phyloP scores from a whole-genome alignment of 2,113 vertebrate genomes.

The Leucoraja erinaceus region DNA sequence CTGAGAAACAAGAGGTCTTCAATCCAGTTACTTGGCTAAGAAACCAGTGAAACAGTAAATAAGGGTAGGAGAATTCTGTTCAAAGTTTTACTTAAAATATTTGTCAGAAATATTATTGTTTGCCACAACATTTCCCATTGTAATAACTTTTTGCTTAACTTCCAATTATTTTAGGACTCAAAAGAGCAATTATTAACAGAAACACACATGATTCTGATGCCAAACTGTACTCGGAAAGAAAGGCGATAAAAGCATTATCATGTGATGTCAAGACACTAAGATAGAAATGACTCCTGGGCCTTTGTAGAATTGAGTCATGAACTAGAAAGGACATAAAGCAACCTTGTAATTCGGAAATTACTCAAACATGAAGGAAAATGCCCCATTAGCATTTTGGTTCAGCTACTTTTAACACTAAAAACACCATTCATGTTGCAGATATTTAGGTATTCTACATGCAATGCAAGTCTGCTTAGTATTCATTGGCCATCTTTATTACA shows the following conservation, averaged over 20 bases:
- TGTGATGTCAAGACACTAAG: neutral
- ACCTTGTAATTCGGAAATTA: neutral
- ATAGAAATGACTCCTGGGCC: neutral
- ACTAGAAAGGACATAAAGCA: neutral
- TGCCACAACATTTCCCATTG: too few species aligned
- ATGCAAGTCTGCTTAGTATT: neutral
- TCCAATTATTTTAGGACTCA: neutral
- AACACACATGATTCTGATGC: neutral
- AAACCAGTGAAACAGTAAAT: neutral
- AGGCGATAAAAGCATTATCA: neutral
- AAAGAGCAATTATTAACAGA: slow-evolving; percentile 12
- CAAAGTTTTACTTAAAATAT: neutral
- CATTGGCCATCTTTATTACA: neutral
- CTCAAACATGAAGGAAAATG: neutral
- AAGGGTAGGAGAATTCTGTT: neutral
- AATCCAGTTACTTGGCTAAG: neutral
- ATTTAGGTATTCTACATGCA: neutral
- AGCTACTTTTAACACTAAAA: neutral
- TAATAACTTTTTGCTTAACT: neutral
- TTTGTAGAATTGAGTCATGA: neutral
- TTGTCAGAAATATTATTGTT: neutral
- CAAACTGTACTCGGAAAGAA: neutral
- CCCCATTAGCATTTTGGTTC: neutral
- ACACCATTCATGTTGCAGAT: neutral
- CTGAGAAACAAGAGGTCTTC: neutral